A percentile compares a stretch with the other conserved stretches of the same genome.
Evolutionary conservation across 2,888 invertebrate species (phyloP).

Genomic region (Caenorhabditis sp.): DNA sequence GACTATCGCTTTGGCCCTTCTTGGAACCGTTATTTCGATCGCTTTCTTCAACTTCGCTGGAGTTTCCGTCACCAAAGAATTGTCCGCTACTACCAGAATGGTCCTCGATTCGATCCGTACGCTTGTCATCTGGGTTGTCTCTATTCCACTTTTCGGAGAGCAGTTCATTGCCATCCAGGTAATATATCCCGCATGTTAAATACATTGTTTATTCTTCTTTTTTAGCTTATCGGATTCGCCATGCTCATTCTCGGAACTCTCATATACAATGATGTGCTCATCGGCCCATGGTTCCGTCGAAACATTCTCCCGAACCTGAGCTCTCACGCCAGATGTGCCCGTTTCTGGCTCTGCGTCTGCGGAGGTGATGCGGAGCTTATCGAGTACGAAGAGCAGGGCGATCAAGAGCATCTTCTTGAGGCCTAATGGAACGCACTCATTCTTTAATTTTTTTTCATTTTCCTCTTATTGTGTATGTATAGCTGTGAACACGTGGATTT

Average conservation of each 20-base stretch:
- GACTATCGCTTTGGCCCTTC: slow-evolving; percentile 87
- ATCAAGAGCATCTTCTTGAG: slow-evolving; percentile 58
- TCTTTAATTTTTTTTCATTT: neutral
- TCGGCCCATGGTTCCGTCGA: slow-evolving; percentile 82
- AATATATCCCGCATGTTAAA: neutral
- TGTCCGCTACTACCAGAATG: slow-evolving; percentile 94
- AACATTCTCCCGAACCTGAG: slow-evolving; percentile 58
- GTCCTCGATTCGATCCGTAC: slow-evolving; percentile 93
- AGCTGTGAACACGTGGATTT: slow-evolving; percentile 55
- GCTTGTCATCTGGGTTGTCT: slow-evolving; percentile 92
- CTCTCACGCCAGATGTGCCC: slow-evolving; percentile 55
- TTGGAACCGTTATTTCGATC: slow-evolving; percentile 87
- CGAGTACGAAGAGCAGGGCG: slow-evolving; percentile 51
- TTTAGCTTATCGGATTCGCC: slow-evolving; percentile 87
- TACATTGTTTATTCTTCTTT: slow-evolving; percentile 1
- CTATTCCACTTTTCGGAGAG: slow-evolving; percentile 90
- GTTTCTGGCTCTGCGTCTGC: slow-evolving; percentile 62
- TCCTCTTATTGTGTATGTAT: slow-evolving; percentile 55
- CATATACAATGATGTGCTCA: slow-evolving; percentile 86
- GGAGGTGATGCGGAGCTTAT: slow-evolving; percentile 61
- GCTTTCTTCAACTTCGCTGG: slow-evolving; percentile 96
- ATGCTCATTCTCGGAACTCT: slow-evolving; percentile 90
- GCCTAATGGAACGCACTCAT: slow-evolving; percentile 11
- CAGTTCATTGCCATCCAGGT: slow-evolving; percentile 86
- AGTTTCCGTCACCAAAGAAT: slow-evolving; percentile 93